Evolutionary conservation across 2,888 invertebrate species (phyloP).

Genomic region (Penaeus monodon): DNA sequence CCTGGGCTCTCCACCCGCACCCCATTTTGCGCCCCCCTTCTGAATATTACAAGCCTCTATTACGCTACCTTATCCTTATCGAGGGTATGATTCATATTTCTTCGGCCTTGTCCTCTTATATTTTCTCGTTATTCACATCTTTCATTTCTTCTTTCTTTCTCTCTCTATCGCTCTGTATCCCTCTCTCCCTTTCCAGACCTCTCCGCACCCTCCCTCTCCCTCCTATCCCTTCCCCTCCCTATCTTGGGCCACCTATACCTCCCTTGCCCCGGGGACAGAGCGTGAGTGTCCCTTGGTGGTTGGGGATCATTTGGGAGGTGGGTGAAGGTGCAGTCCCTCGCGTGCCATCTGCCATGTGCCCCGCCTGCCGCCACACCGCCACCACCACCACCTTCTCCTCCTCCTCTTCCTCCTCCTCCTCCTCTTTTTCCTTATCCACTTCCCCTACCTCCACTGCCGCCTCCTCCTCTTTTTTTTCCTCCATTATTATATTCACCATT

Average conservation of each 20-base stretch:
- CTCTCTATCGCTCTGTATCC: neutral
- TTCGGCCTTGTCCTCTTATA: too few species aligned
- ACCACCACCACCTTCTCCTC: constrained; percentile 17
- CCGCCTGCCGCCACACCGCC: constrained; percentile 1
- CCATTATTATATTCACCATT: neutral
- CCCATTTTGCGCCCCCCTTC: neutral
- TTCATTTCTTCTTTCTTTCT: neutral
- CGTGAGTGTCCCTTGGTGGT: constrained; percentile 48
- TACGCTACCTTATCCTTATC: too few species aligned
- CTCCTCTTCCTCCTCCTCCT: neutral
- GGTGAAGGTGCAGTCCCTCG: constrained; percentile 46
- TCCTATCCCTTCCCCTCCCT: neutral
- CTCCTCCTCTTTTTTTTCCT: too few species aligned
- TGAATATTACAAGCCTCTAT: too few species aligned
- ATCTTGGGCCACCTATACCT: constrained; percentile 12
- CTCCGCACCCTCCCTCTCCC: constrained; percentile 6
- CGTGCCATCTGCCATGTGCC: constrained; percentile 43
- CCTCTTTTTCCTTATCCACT: neutral
- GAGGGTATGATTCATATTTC: too few species aligned
- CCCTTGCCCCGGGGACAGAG: constrained; percentile 33
- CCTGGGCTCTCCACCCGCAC: neutral
- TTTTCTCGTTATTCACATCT: too few species aligned
- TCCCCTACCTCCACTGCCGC: too few species aligned
- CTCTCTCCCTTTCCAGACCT: neutral
- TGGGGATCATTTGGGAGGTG: constrained; percentile 41